phyloP scores from a whole-genome alignment of 2,888 invertebrate genomes.

The Toxonevra muliebris region DNA sequence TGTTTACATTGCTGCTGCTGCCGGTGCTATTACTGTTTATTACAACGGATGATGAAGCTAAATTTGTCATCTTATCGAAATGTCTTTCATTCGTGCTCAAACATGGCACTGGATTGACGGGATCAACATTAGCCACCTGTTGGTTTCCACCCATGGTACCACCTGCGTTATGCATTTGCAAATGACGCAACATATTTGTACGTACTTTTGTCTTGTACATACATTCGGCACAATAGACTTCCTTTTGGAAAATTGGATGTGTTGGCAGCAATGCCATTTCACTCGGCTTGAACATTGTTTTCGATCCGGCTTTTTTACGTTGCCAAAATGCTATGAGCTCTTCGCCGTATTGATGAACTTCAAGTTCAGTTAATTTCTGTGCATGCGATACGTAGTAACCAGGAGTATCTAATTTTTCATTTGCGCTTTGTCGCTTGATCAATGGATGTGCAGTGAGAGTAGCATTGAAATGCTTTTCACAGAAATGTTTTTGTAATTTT shows the following conservation, averaged over 20 bases:
- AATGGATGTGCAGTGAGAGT: constrained; percentile 33
- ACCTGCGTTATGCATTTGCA: constrained; percentile 71
- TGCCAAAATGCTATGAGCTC: constrained; percentile 50
- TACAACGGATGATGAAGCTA: constrained; percentile 75
- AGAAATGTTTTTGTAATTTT: constrained; percentile 67
- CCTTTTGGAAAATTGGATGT: constrained; percentile 71
- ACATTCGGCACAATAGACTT: constrained; percentile 74
- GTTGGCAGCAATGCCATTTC: constrained; percentile 74
- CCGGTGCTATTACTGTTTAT: constrained; percentile 47
- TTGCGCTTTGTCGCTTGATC: background rate
- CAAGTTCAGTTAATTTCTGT: constrained; percentile 40
- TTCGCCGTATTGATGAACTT: constrained; percentile 51
- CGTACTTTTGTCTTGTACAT: constrained; percentile 76
- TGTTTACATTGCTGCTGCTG: background rate
- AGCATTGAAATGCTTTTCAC: constrained; percentile 64
- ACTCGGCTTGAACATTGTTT: constrained; percentile 67
- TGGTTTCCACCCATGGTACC: constrained; percentile 19
- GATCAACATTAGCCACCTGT: constrained; percentile 72
- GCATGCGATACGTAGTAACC: constrained; percentile 66
- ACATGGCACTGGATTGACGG: constrained; percentile 85
- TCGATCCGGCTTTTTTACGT: constrained; percentile 44
- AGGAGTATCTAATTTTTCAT: background rate
- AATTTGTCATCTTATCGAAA: constrained; percentile 86
- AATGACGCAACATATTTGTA: constrained; percentile 76
- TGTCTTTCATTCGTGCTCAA: constrained; percentile 79